Evolutionary conservation across 2,113 vertebrate species (phyloP), one percentile per base, ranked within the genome.

Genomic region (Dipodomys ordii): DNA sequence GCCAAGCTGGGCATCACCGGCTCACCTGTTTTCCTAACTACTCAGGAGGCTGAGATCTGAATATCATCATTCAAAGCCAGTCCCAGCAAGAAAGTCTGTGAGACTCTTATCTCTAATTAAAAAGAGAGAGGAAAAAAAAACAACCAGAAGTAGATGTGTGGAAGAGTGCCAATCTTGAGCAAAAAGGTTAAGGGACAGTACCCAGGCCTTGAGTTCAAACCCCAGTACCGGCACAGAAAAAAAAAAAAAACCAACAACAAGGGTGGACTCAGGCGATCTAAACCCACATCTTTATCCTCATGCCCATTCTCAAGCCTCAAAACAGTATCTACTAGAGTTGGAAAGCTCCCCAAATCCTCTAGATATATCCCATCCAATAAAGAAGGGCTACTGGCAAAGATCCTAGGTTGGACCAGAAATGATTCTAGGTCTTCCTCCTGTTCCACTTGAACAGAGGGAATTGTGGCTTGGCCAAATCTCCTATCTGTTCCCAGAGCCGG

Each of bases 401-500:
- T 16, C 53, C 53, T 82, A 23, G 35, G 46, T 8, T 64, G 44
- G 30, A 15, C 81, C 46, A 19, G 23, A 2, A 30, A 1, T 30
- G 78, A 3, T 10, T 39, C 53, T 18, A 44, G 62, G 88, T 25
- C 15, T 65, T 65, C 49, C 19, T 7, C 23, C 49, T 57, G 53
- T 30, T 20, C 10, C n/a, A 71, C 32, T 60, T 22, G 7, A 57
- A 10, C 32, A 7, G 62, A 44, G 76, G 18, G n/a, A 46, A 68
- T 30, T 22, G 30, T 23, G 44, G 65, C 35, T 82, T 85, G 71
- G 28, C 65, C 88, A 44, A 84, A 60, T 73, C 39, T 15, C 39
- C 35, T 30, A 19, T 49, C 73, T 87, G 53, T 90, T 67, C 74
- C 67, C 49, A 46, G 68, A 95, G 60, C 49, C 84, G 90, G 78